Evolutionary conservation across 2,888 invertebrate genomes (phyloP), one percentile per base, ranked within the genome.

Genomic region (Nemotelus nigrinus): DNA sequence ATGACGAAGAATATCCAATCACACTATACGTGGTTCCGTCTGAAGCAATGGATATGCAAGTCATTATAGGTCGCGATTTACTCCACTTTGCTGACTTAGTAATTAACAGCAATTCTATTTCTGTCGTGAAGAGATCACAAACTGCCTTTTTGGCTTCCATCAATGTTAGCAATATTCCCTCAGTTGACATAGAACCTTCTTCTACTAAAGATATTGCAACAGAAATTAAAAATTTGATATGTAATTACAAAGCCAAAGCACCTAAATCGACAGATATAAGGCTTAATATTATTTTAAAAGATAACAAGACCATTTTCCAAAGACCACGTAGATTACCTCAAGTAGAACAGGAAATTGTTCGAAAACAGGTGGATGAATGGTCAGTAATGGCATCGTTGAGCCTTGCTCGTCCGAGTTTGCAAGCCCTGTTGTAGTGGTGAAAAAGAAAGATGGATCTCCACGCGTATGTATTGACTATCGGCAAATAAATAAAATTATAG

Each of bases 271-370:
- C 82, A 3, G 80, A 79, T 5, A 78, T 84, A 7, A 78, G 82
- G 6, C 83, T 82, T 78, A 80, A 79, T 5, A 75, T 85, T 60
- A 50, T 85, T 3, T 82, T 80, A 64, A 82, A 83, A 55, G 83
- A 84, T 1, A 75, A 77, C 80, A 39, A 47, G 79, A 47, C 81
- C 82, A 2, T 75, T 43, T 63, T 47, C 63, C n/a, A 10, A n/a
- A 8, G 10, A 25, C 74, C 63, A 50, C 44, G 64, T 41, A 6
- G 64, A 7, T 64, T 67, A 8, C 45, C 67, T 45, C 5, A 10
- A 47, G n/a, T 2, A 10, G 67, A 45, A 10, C 67, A 44, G n/a
- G 47, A 3, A 47, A 5, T 67, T 7, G 43, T 6, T 44, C 43
- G 8, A 39, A 67, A 3, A 44, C 43, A 10, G 47, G 4, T 2